These are phyloP conservation scores for Protaetia brevitarsis DNA, from an alignment of 1,140 invertebrate genomes.

Conservation along the genomic window DNA sequence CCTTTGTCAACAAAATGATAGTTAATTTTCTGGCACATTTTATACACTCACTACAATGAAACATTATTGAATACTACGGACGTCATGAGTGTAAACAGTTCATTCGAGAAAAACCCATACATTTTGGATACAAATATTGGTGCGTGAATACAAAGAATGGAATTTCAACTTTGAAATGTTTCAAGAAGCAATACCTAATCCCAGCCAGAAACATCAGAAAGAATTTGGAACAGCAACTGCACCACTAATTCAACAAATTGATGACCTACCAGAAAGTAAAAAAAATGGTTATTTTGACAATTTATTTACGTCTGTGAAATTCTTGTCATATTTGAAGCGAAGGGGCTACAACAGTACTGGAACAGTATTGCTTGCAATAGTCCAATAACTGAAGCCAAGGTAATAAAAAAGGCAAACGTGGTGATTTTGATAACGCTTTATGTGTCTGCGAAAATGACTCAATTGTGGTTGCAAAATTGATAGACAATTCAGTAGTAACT, in stretches of 20 bases:
- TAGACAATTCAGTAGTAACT: constrained; percentile 40
- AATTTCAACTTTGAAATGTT: constrained; percentile 35
- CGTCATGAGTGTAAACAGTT: constrained; percentile 31
- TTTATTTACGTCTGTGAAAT: constrained; percentile 23
- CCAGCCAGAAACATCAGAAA: constrained; percentile 25
- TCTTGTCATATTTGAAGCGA: constrained; percentile 23
- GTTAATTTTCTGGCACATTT: constrained; percentile 13
- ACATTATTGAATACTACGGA: constrained; percentile 34
- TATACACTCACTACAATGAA: constrained; percentile 22
- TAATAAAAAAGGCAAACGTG: constrained; percentile 21
- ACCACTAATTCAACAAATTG: constrained; percentile 30
- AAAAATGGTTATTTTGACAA: constrained; percentile 24
- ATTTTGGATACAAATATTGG: constrained; percentile 36
- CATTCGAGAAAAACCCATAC: constrained; percentile 33
- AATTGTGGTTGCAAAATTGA: constrained; percentile 35
- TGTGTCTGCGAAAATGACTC: constrained; percentile 19
- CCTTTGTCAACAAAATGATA: constrained; percentile 3
- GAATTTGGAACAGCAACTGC: constrained; percentile 34
- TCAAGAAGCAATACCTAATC: constrained; percentile 29
- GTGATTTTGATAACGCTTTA: constrained; percentile 10
- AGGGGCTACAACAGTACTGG: too few relatives aligned
- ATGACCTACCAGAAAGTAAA: constrained; percentile 20
- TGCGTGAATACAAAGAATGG: constrained; percentile 30
- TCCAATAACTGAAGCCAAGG: neutral
- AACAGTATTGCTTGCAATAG: constrained; percentile 20